phyloP scores from a whole-genome alignment of 1,140 invertebrate genomes.

The Nasonia vitripennis region DNA sequence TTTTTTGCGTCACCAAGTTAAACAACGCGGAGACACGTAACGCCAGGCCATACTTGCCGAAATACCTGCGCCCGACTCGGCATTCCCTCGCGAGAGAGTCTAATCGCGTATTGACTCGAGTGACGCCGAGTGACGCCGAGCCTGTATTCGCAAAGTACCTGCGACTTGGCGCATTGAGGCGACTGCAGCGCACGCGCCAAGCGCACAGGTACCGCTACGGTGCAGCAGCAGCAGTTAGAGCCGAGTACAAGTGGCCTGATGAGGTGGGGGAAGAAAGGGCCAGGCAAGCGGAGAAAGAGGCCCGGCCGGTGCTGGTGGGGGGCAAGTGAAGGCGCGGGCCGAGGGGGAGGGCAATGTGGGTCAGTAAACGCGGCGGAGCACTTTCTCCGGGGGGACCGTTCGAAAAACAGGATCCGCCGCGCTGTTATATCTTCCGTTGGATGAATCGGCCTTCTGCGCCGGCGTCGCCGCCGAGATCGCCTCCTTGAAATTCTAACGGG shows the following conservation, averaged over 20 bases:
- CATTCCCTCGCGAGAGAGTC: too few relatives aligned
- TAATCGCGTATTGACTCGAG: too few relatives aligned
- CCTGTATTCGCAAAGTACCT: too few relatives aligned
- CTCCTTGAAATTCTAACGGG: constrained; percentile 58
- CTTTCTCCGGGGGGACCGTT: constrained; percentile 71
- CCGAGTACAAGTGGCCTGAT: neutral
- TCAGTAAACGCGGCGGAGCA: constrained; percentile 73
- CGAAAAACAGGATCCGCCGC: constrained; percentile 65
- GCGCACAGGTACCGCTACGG: neutral
- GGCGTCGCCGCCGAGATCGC: constrained; percentile 49
- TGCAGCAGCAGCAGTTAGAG: neutral
- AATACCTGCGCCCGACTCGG: too few relatives aligned
- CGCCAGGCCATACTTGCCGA: too few relatives aligned
- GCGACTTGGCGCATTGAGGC: too few relatives aligned
- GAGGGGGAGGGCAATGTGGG: constrained; percentile 69
- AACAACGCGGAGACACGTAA: too few relatives aligned
- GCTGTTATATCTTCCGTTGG: constrained; percentile 27
- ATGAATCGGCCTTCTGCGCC: constrained; percentile 53
- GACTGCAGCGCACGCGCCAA: too few relatives aligned
- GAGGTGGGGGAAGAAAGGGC: constrained; percentile 49
- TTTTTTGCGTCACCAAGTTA: too few relatives aligned
- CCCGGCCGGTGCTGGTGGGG: constrained; percentile 45
- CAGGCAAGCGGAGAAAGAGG: constrained; percentile 40
- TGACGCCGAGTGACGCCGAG: too few relatives aligned
- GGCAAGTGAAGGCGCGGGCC: constrained; percentile 53